Evolutionary conservation across 2,888 invertebrate species (phyloP).

Genomic region (Mantis religiosa): DNA sequence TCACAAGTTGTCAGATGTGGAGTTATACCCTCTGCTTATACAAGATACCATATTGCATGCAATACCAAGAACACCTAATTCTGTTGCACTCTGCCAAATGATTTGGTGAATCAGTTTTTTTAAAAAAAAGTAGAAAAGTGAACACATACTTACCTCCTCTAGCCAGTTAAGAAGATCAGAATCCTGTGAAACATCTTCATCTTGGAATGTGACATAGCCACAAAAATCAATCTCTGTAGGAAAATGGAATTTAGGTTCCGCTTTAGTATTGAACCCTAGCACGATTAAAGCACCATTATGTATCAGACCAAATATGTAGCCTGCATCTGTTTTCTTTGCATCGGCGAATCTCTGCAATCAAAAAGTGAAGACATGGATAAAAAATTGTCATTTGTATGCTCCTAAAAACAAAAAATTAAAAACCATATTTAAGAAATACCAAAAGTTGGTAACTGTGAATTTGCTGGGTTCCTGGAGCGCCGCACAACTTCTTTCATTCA

Average conservation of each 20-base stretch:
- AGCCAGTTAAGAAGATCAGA: background rate
- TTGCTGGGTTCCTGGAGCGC: too few species aligned
- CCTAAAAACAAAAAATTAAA: too few species aligned
- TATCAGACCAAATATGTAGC: conserved; percentile 71
- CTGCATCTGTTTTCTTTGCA: conserved; percentile 58
- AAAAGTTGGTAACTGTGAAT: too few species aligned
- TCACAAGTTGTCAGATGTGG: too few species aligned
- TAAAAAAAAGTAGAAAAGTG: too few species aligned
- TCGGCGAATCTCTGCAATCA: conserved; percentile 61
- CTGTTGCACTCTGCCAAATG: too few species aligned
- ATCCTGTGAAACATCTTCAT: background rate
- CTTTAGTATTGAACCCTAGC: conserved; percentile 58
- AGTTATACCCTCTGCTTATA: too few species aligned
- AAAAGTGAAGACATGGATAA: conserved; percentile 23
- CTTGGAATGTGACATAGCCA: conserved; percentile 61
- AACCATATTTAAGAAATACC: too few species aligned
- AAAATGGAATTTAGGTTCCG: conserved; percentile 55
- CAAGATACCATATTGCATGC: too few species aligned
- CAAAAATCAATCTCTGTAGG: conserved; percentile 75
- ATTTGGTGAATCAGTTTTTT: too few species aligned
- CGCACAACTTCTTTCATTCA: too few species aligned
- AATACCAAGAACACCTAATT: too few species aligned
- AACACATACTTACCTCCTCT: background rate
- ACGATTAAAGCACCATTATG: conserved; percentile 67
- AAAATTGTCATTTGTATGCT: background rate